Base-by-base conservation (phyloP, 2,888 invertebrate species). In the Mythimna ferrago region DNA sequence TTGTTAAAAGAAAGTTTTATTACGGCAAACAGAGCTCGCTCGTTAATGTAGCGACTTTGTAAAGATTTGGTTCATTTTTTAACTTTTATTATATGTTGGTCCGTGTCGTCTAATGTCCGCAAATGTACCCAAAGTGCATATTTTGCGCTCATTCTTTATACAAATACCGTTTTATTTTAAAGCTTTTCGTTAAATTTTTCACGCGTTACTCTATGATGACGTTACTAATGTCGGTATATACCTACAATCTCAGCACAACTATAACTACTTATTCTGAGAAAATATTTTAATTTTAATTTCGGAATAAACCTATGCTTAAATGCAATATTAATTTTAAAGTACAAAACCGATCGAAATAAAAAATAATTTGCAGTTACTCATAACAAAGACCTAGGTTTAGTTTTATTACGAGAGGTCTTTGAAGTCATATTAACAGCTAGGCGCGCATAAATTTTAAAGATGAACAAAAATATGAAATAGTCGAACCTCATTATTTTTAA, bases 1-100 rank as follows among this genome's bases (percentile, higher is more conserved):
- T 85, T 84, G 9, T 68, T 72, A 73, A 81, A 81, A 86, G 85
- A 86, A 83, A 85, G 86, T 85, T 86, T 86, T 86, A 86, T 86
- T 83, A 78, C 73, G 73, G 74, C 71, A 26, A 56, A 7, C 61
- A 61, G 21, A 21, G 57, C 10, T 69, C 19, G 48, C 74, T 71
- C 48, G 51, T 73, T 73, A 65, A 81, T 66, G 71, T 44, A 62
- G 54, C 26, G 26, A 78, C 67, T 73, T 78, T 78, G 78, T 75
- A 65, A 53, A 66, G 16, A 74, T 67, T 62, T 64, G 26, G 77
- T 71, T 56, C 21, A 44, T 73, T 74, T 75, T 74, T 76, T 41
- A 60, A 67, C 54, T 60, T 21, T 14, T 32, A 53, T 44, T 44
- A 51, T 41, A 6, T 0, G 48, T 16, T 16, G 48, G 48, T 6